Evolutionary conservation across 1,140 invertebrate species (phyloP).

Genomic region (Aphaenogaster ashmeadi): DNA sequence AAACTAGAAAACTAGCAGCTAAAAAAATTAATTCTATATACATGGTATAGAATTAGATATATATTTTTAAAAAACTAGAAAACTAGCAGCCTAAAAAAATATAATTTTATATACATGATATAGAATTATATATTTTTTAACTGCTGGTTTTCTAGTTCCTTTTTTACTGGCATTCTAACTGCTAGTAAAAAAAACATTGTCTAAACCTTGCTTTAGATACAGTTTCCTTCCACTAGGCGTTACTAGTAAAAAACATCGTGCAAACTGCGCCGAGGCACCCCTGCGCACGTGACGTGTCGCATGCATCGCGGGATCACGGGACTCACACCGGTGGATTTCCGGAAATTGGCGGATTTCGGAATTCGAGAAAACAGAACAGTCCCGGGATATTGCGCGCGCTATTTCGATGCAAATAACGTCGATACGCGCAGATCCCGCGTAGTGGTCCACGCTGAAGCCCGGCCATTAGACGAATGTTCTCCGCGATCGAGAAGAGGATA

Average conservation of each 20-base stretch:
- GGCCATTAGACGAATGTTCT: constrained; percentile 11
- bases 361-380: constrained; percentile 73
- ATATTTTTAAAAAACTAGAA: no score
- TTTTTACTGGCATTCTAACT: no score
- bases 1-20: no score
- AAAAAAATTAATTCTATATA: no score
- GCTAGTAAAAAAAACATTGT: no score
- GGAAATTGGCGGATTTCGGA: constrained; percentile 68
- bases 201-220: no score
- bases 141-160: no score
- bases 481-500: constrained; percentile 2
- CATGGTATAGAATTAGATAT: no score
- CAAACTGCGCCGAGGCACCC: neutral
- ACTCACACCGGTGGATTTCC: constrained; percentile 6
- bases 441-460: neutral
- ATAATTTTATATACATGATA: no score
- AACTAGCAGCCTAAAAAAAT: no score
- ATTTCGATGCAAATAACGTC: constrained; percentile 79
- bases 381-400: constrained; percentile 68
- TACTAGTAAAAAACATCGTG: neutral
- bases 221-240: neutral
- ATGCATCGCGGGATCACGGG: constrained; percentile 12
- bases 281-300: neutral
- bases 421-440: constrained; percentile 7
- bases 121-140: no score